Evolutionary conservation across 2,113 vertebrate genomes (phyloP).

Genomic region (Gallinago media): DNA sequence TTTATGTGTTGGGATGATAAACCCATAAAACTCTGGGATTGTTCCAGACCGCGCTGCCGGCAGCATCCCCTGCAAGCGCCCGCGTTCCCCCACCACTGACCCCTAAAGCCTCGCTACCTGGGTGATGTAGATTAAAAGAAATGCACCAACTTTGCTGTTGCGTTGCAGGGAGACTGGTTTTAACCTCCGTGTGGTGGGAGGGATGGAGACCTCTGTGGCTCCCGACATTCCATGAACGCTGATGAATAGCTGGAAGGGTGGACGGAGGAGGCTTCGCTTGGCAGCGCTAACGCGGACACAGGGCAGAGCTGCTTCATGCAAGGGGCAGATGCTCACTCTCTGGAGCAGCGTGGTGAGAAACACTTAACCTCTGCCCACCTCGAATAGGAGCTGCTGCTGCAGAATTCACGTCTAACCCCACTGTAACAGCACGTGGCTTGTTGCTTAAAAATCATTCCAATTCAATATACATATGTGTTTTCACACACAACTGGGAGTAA

Average conservation of each 20-base stretch:
- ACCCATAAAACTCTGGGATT: neutral
- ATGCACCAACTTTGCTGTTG: neutral
- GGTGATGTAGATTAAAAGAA: neutral
- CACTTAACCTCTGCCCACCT: neutral
- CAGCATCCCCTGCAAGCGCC: neutral
- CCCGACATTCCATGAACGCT: neutral
- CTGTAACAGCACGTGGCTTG: neutral
- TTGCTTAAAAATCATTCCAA: neutral
- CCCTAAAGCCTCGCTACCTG: neutral
- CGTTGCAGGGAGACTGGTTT: neutral
- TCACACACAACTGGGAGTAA: neutral
- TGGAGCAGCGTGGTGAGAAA: neutral
- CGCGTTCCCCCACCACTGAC: neutral
- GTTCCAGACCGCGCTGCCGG: neutral
- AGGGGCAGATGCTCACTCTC: neutral
- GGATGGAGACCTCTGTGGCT: neutral
- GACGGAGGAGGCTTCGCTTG: neutral
- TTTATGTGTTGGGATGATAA: constrained; percentile 28
- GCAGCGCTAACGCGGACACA: neutral
- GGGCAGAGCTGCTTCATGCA: neutral
- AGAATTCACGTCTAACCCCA: neutral
- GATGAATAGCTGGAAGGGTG: neutral
- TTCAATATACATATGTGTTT: neutral
- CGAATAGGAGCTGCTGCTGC: neutral
- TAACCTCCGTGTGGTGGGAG: neutral